Conservation (phyloP, 2,113 vertebrate species). For the Apaloderma vittatum region DNA sequence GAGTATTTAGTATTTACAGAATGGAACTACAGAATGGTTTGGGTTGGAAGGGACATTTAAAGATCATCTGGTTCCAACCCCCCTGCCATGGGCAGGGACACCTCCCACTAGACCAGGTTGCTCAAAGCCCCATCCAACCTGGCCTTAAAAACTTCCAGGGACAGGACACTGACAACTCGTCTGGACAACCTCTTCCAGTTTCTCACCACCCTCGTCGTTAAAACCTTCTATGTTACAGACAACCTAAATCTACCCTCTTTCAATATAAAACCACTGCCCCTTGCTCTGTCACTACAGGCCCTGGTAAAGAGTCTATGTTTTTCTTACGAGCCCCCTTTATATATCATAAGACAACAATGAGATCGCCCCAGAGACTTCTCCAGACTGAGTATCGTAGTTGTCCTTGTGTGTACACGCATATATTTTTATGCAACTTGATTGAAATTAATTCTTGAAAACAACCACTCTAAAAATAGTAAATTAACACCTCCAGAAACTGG, state of each 20-base stretch:
- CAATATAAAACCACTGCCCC: not conserved
- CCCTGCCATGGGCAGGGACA: not conserved
- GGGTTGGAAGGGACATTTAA: not conserved
- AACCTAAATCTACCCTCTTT: not conserved
- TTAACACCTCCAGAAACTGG: not conserved
- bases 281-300: not conserved
- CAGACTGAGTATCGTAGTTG: not conserved
- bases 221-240: not conserved
- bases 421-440: not conserved
- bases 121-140: not conserved
- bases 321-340: not conserved
- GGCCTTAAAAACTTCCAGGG: not conserved
- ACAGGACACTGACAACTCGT: accelerated
- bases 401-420: not conserved
- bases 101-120: not conserved
- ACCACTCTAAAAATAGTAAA: not conserved
- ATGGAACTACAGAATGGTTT: not conserved
- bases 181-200: not conserved
- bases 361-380: not conserved
- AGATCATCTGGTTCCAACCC: not conserved
- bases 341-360: not conserved
- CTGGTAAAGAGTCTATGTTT: not conserved
- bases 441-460: not conserved
- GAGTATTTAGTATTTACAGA: not conserved
- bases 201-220: not conserved